Conservation (phyloP, 2,113 vertebrate species). For the Hiodon alosoides region DNA sequence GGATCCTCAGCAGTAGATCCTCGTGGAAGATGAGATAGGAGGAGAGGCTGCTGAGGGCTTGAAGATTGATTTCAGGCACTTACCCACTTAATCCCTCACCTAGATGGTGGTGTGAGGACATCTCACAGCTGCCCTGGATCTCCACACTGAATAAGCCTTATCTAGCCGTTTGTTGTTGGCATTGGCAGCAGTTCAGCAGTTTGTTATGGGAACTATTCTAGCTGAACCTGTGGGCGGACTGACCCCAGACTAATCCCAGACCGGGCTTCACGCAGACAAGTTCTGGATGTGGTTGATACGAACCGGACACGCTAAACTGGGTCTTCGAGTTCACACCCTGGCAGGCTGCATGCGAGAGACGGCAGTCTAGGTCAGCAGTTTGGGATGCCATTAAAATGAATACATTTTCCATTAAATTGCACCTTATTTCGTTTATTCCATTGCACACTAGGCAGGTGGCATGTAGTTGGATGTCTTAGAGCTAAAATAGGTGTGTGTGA, state of each 20-base stretch:
- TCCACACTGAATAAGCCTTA: background rate
- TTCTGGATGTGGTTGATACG: too few species aligned
- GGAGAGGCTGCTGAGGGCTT: background rate
- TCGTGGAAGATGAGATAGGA: background rate
- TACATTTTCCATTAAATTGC: slow-evolving; percentile 1
- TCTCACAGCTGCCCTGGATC: background rate
- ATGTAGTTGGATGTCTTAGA: background rate
- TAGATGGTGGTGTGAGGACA: background rate
- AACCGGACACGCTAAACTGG: too few species aligned
- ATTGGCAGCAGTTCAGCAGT: background rate
- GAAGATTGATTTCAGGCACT: background rate
- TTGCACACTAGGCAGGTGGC: background rate
- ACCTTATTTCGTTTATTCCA: background rate
- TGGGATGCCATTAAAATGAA: too few species aligned
- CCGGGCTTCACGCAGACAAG: too few species aligned
- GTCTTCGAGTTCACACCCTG: too few species aligned
- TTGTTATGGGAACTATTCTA: too few species aligned
- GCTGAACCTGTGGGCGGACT: too few species aligned
- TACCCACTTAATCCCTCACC: background rate
- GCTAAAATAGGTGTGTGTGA: background rate
- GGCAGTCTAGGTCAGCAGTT: background rate
- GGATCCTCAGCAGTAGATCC: background rate
- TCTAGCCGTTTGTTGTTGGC: background rate
- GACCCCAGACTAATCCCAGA: too few species aligned
- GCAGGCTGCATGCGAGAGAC: background rate